Evolutionary conservation across 2,113 vertebrate genomes (phyloP).

Genomic region (Mastomys coucha): DNA sequence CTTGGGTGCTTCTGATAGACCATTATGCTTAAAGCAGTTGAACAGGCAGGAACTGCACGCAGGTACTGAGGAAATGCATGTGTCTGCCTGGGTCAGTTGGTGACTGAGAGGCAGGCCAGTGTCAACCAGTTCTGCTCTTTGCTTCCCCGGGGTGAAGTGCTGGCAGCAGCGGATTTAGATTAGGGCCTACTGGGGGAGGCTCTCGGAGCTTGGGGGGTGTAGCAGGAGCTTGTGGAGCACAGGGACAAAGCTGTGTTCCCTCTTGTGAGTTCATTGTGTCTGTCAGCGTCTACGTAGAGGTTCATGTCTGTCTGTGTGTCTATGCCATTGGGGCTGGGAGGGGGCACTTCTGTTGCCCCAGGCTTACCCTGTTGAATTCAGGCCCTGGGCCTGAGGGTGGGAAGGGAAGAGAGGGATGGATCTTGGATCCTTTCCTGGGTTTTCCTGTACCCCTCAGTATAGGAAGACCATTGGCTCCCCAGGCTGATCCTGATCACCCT

Average conservation of each 20-base stretch:
- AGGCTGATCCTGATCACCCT: constrained; percentile 7
- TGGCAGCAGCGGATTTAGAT: constrained; percentile 3
- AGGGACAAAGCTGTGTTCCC: constrained; percentile 59
- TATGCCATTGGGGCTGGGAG: constrained; percentile 19
- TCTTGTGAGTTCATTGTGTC: constrained; percentile 68
- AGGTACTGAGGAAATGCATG: constrained; percentile 61
- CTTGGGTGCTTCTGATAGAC: not conserved
- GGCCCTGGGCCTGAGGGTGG: not conserved
- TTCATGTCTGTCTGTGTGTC: constrained; percentile 74
- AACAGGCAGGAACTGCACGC: constrained; percentile 52
- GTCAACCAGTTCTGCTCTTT: not conserved
- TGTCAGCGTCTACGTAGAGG: constrained; percentile 59
- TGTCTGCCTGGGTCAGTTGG: constrained; percentile 54
- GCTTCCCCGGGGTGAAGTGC: not conserved
- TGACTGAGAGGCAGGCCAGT: not conserved
- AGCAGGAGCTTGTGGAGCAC: constrained; percentile 61
- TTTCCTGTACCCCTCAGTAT: not conserved
- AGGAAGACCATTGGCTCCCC: not conserved
- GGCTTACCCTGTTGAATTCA: constrained; percentile 60
- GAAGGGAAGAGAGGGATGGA: not conserved
- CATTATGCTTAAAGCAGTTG: not conserved
- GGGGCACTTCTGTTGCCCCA: constrained; percentile 57
- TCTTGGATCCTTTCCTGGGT: constrained; percentile 49
- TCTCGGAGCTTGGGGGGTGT: not conserved
- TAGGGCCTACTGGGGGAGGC: not conserved